phyloP scores from a whole-genome alignment of 2,888 invertebrate genomes.

The Drosophila multiciliata region DNA sequence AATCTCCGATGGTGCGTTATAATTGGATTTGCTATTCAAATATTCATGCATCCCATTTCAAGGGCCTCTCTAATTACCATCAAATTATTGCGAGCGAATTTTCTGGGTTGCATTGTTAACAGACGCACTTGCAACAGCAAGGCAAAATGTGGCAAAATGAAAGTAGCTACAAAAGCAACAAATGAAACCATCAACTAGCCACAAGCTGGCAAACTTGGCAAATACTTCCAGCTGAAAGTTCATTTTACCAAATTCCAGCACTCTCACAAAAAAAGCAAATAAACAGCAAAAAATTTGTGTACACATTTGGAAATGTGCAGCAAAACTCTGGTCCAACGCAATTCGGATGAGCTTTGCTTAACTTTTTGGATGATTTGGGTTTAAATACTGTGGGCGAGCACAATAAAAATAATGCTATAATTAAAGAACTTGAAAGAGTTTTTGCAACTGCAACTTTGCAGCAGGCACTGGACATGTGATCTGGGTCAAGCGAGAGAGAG shows the following conservation, averaged over 20 bases:
- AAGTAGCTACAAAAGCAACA: constrained; percentile 4
- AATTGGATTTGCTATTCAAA: constrained; percentile 11
- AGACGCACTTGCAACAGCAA: too few relatives aligned
- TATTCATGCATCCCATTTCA: background rate
- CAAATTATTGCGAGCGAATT: background rate
- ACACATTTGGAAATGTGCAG: background rate
- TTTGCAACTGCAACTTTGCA: background rate
- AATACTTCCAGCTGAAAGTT: constrained; percentile 40
- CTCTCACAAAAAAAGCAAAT: background rate
- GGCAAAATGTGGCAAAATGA: background rate
- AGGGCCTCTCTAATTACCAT: background rate
- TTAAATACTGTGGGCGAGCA: background rate
- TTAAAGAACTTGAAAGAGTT: constrained; percentile 1
- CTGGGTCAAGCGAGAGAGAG: background rate
- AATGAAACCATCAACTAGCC: constrained; percentile 28
- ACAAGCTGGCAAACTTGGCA: constrained; percentile 25
- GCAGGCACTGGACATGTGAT: too few relatives aligned
- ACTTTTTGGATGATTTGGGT: background rate
- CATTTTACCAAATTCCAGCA: constrained; percentile 56
- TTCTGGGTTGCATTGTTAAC: background rate
- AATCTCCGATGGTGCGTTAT: background rate
- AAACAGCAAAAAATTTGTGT: background rate
- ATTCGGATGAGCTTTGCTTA: background rate
- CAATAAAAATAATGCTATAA: background rate
- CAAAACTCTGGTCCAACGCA: background rate